Evolutionary conservation across 1,140 invertebrate genomes (phyloP), one percentile per base, ranked within the genome.

Genomic region (Elysia chlorotica): DNA sequence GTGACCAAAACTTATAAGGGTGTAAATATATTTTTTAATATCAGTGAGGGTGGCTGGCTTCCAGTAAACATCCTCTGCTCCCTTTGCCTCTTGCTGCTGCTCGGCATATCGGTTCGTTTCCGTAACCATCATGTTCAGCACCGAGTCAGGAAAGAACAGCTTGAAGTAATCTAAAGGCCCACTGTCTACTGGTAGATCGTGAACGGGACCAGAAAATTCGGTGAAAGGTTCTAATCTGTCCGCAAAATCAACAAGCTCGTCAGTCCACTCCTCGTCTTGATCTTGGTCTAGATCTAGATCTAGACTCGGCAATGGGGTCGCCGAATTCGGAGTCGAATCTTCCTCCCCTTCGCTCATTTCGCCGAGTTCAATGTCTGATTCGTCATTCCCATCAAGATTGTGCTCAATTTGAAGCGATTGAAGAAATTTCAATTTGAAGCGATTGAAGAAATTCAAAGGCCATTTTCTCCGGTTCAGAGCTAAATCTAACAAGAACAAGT

Each of bases 1-100:
- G 1, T 65, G 48, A 4, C 71, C 71, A 48, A 66, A 56, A 61
- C 65, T 73, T 2, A 73, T 36, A 25, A 48, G n/a, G 17, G 65
- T 56, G 19, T 53, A 48, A 23, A 56, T 23, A 30, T n/a, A 73
- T 1, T 53, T 48, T 14, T 23, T 53, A 5, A 73, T 66, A 25
- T 73, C 71, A 14, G 25, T 17, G 19, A 28, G 30, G 1, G 38
- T 73, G 2, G 35, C 25, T 38, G 35, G 37, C 1, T 19, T 30
- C 73, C 65, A 74, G 5, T 38, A 23, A 3, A 17, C 17, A 14
- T 66, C 35, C 2, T 14, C 19, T 30, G 28, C 6, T 17, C 28
- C 48, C 4, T 21, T 35, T 21, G 25, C 33, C 3, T 10, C 10
- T 33, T 66, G 65, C 5, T 23, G 30, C 14, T 66, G 65, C n/a